Conservation (phyloP, 35 echinoderm and acorn worm genomes). For the Chiridota heheva region DNA sequence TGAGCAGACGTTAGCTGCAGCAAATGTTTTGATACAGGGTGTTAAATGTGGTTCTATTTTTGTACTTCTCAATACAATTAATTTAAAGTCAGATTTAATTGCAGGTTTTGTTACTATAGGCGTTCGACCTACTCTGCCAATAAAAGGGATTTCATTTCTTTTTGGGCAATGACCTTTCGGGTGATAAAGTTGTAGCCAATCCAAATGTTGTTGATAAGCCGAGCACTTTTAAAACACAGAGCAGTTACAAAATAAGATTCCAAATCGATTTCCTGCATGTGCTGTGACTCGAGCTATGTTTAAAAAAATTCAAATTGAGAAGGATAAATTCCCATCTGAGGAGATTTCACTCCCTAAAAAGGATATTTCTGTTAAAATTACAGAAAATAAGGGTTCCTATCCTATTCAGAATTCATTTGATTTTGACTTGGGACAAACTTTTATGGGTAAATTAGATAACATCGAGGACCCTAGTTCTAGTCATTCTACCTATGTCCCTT, state of each 20-base stretch:
- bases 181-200: neutral
- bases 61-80: neutral
- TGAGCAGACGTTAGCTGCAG: neutral
- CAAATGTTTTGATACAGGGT: neutral
- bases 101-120: neutral
- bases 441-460: neutral
- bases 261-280: neutral
- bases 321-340: neutral
- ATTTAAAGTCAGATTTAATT: neutral
- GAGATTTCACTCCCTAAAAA: neutral
- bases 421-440: neutral
- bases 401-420: neutral
- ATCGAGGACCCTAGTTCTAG: neutral
- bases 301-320: neutral
- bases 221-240: neutral
- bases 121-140: neutral
- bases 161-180: conserved; percentile 1
- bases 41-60: neutral
- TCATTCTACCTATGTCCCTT: too few relatives aligned
- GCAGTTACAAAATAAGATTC: neutral
- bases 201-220: neutral
- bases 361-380: neutral
- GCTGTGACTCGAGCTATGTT: conserved; percentile 16
- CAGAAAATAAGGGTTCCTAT: neutral
- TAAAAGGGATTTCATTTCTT: neutral